A percentile compares a stretch with the other conserved stretches of the same genome.
Conservation (phyloP, 2,888 invertebrate genomes). For the Emmelina monodactyla region DNA sequence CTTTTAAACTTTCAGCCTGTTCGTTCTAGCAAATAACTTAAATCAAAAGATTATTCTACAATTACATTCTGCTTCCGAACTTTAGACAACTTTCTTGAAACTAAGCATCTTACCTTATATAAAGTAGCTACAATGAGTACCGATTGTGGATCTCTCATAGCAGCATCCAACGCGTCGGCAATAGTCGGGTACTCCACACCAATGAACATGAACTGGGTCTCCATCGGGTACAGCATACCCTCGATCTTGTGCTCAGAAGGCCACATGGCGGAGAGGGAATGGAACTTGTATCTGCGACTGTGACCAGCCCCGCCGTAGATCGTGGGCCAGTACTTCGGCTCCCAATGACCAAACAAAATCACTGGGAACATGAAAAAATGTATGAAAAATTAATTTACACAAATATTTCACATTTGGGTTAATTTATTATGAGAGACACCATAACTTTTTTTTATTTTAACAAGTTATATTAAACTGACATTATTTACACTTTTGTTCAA, state of each 20-base stretch:
- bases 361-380: slow-evolving; percentile 24
- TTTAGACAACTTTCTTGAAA: no score
- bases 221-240: slow-evolving; percentile 32
- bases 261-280: slow-evolving; percentile 33
- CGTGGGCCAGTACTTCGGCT: slow-evolving; percentile 21
- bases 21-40: no score
- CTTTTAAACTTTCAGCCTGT: no score
- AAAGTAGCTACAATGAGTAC: slow-evolving; percentile 36
- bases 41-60: no score
- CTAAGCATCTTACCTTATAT: slow-evolving; percentile 36
- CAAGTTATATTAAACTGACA: no score
- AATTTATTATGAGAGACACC: no score
- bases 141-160: slow-evolving; percentile 30
- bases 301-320: slow-evolving; percentile 41
- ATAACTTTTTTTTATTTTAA: no score
- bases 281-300: slow-evolving; percentile 40
- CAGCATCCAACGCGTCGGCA: slow-evolving; percentile 25
- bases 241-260: slow-evolving; percentile 43
- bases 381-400: no score
- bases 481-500: no score
- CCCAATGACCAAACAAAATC: slow-evolving; percentile 30
- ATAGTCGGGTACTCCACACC: slow-evolving; percentile 34
- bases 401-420: no score
- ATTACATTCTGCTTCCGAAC: no score
- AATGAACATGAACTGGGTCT: slow-evolving; percentile 34